Evolutionary conservation across 2,888 invertebrate species (phyloP).

Genomic region (Galeopsomyia nigrocyanea): DNA sequence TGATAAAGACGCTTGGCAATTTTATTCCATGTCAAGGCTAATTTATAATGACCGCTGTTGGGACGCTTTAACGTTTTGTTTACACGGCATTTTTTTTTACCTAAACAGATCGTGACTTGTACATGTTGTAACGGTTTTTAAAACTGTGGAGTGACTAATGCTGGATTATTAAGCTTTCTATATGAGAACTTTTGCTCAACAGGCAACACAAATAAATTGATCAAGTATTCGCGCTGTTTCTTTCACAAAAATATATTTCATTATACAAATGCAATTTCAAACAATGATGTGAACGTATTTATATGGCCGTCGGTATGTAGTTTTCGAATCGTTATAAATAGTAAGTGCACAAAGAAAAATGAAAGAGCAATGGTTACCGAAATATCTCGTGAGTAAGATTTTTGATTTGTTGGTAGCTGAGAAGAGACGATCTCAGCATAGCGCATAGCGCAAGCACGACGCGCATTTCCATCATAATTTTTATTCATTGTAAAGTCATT

Average conservation of each 20-base stretch:
- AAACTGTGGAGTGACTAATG: slow-evolving; percentile 31
- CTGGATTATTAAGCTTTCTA: too few species aligned
- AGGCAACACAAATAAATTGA: too few species aligned
- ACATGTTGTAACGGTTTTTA: slow-evolving; percentile 30
- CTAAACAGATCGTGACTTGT: slow-evolving; percentile 15
- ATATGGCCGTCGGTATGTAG: not conserved
- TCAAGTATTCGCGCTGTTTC: too few species aligned
- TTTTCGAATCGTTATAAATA: slow-evolving; percentile 38
- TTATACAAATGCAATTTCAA: slow-evolving; percentile 2
- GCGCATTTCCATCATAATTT: slow-evolving; percentile 2
- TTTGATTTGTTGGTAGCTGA: slow-evolving; percentile 3
- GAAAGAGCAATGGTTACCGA: slow-evolving; percentile 17
- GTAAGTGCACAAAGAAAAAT: slow-evolving; percentile 24
- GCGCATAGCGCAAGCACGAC: too few species aligned
- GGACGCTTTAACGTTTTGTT: not conserved
- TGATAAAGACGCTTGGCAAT: too few species aligned
- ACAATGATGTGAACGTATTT: slow-evolving; percentile 6
- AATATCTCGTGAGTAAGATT: slow-evolving; percentile 32
- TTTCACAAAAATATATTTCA: too few species aligned
- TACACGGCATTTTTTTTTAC: not conserved
- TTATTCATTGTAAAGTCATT: slow-evolving; percentile 22
- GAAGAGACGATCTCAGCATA: not conserved
- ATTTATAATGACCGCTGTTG: not conserved
- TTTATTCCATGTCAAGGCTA: too few species aligned
- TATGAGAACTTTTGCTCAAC: too few species aligned